These are phyloP conservation scores for Noctua pronuba DNA, from an alignment of 2,888 invertebrate genomes.

Conservation along the genomic window DNA sequence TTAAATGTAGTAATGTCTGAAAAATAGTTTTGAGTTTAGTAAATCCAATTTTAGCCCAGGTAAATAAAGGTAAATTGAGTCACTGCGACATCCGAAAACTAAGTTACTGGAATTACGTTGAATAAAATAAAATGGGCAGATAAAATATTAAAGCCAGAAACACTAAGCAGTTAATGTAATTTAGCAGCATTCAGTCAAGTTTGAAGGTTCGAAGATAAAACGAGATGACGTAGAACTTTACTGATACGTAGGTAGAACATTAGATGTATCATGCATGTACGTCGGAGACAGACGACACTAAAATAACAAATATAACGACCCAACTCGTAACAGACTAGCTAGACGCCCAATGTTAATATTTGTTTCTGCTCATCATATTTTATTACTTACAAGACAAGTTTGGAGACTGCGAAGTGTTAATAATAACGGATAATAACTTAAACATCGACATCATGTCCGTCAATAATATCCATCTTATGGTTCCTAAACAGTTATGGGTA, in stretches of 20 bases:
- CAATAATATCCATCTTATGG: background rate
- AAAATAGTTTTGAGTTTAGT: background rate
- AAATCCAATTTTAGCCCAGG: constrained; percentile 29
- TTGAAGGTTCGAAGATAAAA: constrained; percentile 22
- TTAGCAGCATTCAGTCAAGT: constrained; percentile 2
- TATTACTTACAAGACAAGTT: background rate
- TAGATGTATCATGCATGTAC: background rate
- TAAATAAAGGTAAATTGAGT: constrained; percentile 25
- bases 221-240: constrained; percentile 5
- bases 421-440: background rate
- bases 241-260: constrained; percentile 1
- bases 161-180: constrained; percentile 14
- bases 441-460: background rate
- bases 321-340: constrained; percentile 6
- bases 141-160: background rate
- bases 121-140: background rate
- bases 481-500: background rate
- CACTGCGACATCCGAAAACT: constrained; percentile 15
- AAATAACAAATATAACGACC: constrained; percentile 22
- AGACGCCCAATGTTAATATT: constrained; percentile 1
- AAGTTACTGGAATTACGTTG: constrained; percentile 11
- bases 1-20: constrained; percentile 16
- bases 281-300: constrained; percentile 11
- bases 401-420: background rate
- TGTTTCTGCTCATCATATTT: constrained; percentile 13